Conservation (phyloP, 2,113 vertebrate species). For the Catharus minimus region DNA sequence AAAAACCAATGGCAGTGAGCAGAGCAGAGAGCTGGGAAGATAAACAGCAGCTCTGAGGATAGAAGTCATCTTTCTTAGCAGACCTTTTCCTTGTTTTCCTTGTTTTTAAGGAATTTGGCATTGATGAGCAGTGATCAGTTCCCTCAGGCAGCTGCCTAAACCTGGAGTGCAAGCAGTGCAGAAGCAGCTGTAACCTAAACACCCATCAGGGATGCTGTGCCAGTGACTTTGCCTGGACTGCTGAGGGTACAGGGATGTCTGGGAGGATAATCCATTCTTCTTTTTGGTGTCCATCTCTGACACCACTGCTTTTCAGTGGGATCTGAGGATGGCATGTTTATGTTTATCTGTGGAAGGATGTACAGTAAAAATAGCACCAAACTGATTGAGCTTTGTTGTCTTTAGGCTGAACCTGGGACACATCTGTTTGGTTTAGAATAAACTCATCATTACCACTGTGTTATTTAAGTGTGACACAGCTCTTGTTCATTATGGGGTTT, state of each 20-base stretch:
- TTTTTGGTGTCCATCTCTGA: neutral
- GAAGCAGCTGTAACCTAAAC: neutral
- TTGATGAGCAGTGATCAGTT: neutral
- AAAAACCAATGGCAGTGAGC: neutral
- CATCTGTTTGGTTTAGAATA: neutral
- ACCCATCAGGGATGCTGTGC: neutral
- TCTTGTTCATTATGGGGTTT: neutral
- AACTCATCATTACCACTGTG: neutral
- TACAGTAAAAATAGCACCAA: neutral
- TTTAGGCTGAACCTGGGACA: neutral
- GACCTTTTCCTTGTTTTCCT: neutral
- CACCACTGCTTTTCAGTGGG: neutral
- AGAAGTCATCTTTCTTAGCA: neutral
- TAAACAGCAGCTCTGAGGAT: neutral
- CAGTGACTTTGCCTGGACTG: neutral
- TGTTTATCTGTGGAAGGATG: neutral
- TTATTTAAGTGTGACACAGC: neutral
- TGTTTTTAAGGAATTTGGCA: neutral
- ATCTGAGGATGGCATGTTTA: neutral
- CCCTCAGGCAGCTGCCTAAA: neutral
- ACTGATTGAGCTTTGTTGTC: neutral
- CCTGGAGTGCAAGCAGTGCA: neutral
- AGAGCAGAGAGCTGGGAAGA: neutral
- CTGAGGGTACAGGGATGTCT: neutral
- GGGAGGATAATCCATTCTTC: neutral